A percentile compares a stretch with the other conserved stretches of the same genome.
Evolutionary conservation across 2,113 vertebrate species (phyloP).

Genomic region (Fulmarus glacialis): DNA sequence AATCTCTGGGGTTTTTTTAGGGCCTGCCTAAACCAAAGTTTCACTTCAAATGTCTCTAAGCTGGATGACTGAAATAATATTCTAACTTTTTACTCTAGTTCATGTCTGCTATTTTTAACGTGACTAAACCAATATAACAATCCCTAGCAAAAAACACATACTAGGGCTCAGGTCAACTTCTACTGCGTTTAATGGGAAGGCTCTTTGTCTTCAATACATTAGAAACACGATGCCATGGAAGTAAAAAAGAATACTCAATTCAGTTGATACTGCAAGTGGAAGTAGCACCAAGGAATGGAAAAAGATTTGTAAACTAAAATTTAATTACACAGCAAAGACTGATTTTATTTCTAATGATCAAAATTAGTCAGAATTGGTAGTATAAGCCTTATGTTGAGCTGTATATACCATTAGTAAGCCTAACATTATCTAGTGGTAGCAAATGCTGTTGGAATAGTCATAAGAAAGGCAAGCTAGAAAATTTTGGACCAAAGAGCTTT

Average conservation of each 20-base stretch:
- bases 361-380: not conserved
- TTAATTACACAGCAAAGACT: not conserved
- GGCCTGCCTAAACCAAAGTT: not conserved
- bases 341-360: not conserved
- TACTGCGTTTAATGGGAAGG: not conserved
- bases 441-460: not conserved
- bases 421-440: not conserved
- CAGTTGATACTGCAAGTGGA: not conserved
- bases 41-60: not conserved
- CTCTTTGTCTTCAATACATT: not conserved
- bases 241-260: not conserved
- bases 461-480: not conserved
- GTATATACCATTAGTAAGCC: not conserved
- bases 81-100: not conserved
- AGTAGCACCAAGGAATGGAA: not conserved
- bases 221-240: not conserved
- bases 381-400: not conserved
- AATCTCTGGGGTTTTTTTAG: not conserved
- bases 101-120: not conserved
- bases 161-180: not conserved
- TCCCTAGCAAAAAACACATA: not conserved
- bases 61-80: not conserved
- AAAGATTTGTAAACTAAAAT: not conserved
- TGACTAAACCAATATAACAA: not conserved
- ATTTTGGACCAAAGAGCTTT: not conserved